Evolutionary conservation across 2,888 invertebrate genomes (phyloP).

Genomic region (Galeruca laticollis): DNA sequence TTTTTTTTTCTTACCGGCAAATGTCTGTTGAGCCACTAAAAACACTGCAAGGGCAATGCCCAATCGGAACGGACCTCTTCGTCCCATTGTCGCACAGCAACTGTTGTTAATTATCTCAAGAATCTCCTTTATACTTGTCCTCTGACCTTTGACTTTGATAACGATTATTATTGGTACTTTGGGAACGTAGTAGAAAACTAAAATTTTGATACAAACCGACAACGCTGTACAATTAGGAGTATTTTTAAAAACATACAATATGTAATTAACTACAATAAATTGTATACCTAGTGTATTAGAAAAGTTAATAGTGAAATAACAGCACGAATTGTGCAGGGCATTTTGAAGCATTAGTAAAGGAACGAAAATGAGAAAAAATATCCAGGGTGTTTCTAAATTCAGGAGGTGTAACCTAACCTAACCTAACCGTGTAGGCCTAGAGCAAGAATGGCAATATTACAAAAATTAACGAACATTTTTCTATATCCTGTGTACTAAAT

Average conservation of each 20-base stretch:
- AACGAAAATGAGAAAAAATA: too few relatives aligned
- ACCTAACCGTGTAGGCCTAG: too few relatives aligned
- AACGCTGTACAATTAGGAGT: neutral
- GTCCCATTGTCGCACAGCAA: constrained; percentile 58
- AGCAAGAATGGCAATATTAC: too few relatives aligned
- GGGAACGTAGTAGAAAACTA: neutral
- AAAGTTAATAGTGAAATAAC: too few relatives aligned
- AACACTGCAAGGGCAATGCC: constrained; percentile 60
- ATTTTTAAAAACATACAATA: neutral
- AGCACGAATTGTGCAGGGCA: too few relatives aligned
- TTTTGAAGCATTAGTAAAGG: too few relatives aligned
- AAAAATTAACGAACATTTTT: too few relatives aligned
- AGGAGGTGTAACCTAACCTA: too few relatives aligned
- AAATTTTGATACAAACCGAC: neutral
- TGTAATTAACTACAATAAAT: neutral
- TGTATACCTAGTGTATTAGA: neutral
- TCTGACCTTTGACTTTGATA: constrained; percentile 47
- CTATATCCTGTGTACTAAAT: too few relatives aligned
- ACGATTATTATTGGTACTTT: constrained; percentile 13
- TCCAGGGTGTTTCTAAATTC: too few relatives aligned
- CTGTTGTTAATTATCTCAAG: constrained; percentile 51
- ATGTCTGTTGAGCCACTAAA: constrained; percentile 54
- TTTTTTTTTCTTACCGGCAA: constrained; percentile 47
- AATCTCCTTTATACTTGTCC: constrained; percentile 54
- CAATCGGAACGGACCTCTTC: constrained; percentile 55